Percentiles rank a stretch among this genome's conserved stretches.
Evolutionary conservation across 1,140 invertebrate genomes (phyloP).

Genomic region (Lethrus apterus): DNA sequence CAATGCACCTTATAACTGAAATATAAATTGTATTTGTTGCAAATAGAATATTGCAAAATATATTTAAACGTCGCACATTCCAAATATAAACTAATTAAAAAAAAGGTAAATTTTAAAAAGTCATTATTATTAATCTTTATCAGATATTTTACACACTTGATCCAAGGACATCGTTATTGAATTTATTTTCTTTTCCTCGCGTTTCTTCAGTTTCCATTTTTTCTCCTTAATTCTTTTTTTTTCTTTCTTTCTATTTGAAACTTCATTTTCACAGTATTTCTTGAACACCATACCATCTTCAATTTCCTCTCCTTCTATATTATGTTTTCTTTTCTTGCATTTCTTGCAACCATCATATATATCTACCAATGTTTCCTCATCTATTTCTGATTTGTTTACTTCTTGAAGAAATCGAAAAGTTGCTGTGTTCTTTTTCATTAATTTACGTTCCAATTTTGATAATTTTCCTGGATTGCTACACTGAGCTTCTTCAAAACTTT

Average conservation of each 20-base stretch:
- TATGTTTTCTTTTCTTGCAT: too few species aligned
- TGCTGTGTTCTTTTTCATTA: slow-evolving; percentile 22
- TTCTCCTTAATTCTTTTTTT: neutral
- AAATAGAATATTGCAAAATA: too few species aligned
- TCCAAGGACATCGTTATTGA: slow-evolving; percentile 30
- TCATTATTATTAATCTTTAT: slow-evolving; percentile 10
- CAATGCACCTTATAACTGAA: too few species aligned
- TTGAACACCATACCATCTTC: too few species aligned
- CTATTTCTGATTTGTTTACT: slow-evolving; percentile 12
- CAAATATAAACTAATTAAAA: too few species aligned
- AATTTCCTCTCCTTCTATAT: too few species aligned
- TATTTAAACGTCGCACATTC: too few species aligned
- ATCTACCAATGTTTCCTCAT: slow-evolving; percentile 16
- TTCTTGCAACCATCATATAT: too few species aligned
- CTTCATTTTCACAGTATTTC: too few species aligned
- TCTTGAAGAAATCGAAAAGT: slow-evolving; percentile 26
- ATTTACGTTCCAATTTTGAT: slow-evolving; percentile 32
- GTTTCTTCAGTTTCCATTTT: slow-evolving; percentile 23
- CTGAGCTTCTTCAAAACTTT: slow-evolving; percentile 30
- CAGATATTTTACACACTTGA: slow-evolving; percentile 32
- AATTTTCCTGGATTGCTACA: slow-evolving; percentile 22
- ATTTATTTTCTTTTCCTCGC: slow-evolving; percentile 22
- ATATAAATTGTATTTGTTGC: too few species aligned
- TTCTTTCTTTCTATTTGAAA: neutral
- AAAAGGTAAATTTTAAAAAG: too few species aligned